Evolutionary conservation across 2,113 vertebrate genomes (phyloP).

Genomic region (Panurus biarmicus): DNA sequence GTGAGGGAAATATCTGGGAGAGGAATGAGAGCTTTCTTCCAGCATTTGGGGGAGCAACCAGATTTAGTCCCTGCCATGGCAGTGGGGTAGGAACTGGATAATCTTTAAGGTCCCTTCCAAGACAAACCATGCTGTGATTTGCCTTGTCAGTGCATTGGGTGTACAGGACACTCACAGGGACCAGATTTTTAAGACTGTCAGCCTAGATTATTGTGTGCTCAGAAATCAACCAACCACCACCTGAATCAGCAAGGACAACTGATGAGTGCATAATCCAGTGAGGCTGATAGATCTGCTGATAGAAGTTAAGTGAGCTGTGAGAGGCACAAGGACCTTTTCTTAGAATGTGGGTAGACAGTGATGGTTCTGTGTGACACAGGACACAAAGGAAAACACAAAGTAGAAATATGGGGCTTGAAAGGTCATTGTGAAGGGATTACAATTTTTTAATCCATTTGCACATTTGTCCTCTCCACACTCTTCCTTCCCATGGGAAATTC

Average conservation of each 20-base stretch:
- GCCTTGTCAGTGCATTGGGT: neutral
- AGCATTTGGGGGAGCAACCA: neutral
- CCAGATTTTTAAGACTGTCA: neutral
- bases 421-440: neutral
- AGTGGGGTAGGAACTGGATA: neutral
- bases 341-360: neutral
- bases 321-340: neutral
- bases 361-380: neutral
- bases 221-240: neutral
- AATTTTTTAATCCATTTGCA: neutral
- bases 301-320: neutral
- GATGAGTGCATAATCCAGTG: neutral
- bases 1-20: neutral
- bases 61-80: neutral
- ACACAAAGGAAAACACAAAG: neutral
- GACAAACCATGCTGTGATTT: neutral
- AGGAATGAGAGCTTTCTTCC: neutral
- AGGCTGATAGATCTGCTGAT: neutral
- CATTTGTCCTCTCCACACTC: neutral
- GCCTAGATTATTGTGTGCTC: neutral
- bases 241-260: neutral
- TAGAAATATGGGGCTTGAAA: neutral
- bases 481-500: neutral
- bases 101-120: neutral
- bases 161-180: accelerated